Percentiles rank a stretch among this genome's conserved stretches.
Conservation (phyloP, 2,113 vertebrate species). For the Theristicus caerulescens region DNA sequence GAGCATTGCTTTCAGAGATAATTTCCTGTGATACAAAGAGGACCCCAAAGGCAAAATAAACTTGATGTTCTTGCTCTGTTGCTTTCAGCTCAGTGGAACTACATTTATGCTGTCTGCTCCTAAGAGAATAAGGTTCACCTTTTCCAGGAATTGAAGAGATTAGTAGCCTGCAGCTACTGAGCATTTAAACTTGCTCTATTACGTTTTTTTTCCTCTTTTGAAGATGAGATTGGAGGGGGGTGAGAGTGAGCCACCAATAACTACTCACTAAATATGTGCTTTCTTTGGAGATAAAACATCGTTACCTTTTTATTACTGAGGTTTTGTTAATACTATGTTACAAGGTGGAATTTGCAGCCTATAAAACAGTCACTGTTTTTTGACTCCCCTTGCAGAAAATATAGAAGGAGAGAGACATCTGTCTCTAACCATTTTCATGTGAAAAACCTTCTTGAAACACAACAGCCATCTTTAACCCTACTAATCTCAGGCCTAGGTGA, state of each 20-base stretch:
- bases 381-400: conserved; percentile 49
- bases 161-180: conserved; percentile 62
- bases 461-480: conserved; percentile 73
- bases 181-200: conserved; percentile 53
- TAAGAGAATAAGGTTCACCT: conserved; percentile 49
- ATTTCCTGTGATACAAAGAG: conserved; percentile 31
- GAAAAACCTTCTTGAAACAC: conserved; percentile 63
- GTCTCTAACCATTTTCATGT: conserved; percentile 58
- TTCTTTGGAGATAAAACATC: conserved; percentile 33
- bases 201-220: conserved; percentile 18
- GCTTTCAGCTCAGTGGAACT: conserved; percentile 40
- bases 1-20: conserved; percentile 18
- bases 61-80: conserved; percentile 21
- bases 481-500: conserved; percentile 80
- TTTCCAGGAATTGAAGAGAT: conserved; percentile 63
- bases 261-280: background rate
- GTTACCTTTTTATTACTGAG: conserved; percentile 61
- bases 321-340: conserved; percentile 51
- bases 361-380: conserved; percentile 51
- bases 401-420: conserved; percentile 38
- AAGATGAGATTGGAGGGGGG: conserved; percentile 2
- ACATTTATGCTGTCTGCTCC: conserved; percentile 41
- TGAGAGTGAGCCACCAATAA: conserved; percentile 2
- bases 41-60: conserved; percentile 52
- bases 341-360: conserved; percentile 51